Conservation (phyloP, 2,888 invertebrate genomes). For the Drosophila nigricruria region DNA sequence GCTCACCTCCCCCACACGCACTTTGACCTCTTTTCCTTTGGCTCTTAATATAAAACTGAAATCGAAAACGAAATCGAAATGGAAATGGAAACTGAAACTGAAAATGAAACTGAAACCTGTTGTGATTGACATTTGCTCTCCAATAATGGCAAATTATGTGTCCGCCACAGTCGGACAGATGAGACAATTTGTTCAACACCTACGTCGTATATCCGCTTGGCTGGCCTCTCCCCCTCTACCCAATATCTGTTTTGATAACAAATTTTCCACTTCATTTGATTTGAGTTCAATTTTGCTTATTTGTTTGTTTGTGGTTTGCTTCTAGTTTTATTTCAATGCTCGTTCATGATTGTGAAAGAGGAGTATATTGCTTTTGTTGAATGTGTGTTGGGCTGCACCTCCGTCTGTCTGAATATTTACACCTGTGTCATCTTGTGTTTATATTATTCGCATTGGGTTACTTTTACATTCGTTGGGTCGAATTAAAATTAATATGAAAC, state of each 20-base stretch:
- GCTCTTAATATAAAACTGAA: conserved; percentile 1
- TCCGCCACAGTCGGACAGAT: conserved; percentile 3
- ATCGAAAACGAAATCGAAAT: conserved; percentile 5
- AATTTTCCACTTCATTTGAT: conserved; percentile 76
- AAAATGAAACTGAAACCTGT: conserved; percentile 10
- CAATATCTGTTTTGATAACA: conserved; percentile 57
- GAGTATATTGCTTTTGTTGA: background rate
- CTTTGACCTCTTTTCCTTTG: background rate
- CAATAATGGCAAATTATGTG: conserved; percentile 63
- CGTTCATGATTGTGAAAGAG: background rate
- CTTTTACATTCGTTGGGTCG: too few species aligned
- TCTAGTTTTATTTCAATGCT: background rate
- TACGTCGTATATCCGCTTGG: conserved; percentile 27
- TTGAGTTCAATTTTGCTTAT: conserved; percentile 4
- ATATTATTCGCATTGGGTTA: background rate
- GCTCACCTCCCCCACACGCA: background rate
- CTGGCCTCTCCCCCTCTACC: too few species aligned
- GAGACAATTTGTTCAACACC: conserved; percentile 18
- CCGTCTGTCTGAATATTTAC: background rate
- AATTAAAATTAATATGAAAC: too few species aligned
- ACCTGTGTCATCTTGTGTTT: background rate
- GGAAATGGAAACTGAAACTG: conserved; percentile 1
- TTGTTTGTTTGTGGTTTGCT: conserved; percentile 6
- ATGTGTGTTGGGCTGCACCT: background rate
- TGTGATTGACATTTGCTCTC: conserved; percentile 52